These are phyloP conservation scores for Hypothenemus hampei DNA, from an alignment of 1,140 invertebrate species.

Conservation along the genomic window DNA sequence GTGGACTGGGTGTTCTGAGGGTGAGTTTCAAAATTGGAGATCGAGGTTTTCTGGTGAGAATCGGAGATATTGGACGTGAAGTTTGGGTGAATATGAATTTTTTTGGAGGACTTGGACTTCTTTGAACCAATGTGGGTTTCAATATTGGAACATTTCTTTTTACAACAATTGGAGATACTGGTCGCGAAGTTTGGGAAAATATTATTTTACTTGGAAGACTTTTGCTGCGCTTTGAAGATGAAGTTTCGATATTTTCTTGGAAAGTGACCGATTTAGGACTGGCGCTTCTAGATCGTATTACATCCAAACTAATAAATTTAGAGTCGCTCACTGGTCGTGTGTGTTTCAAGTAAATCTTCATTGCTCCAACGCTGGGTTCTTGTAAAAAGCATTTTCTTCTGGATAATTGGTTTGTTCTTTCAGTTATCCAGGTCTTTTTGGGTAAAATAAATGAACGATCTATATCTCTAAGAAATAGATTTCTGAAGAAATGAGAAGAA, in stretches of 20 bases:
- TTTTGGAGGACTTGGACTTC: constrained; percentile 47
- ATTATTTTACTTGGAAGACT: constrained; percentile 39
- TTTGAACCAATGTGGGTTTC: constrained; percentile 34
- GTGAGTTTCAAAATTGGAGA: constrained; percentile 30
- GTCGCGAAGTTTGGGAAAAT: constrained; percentile 35
- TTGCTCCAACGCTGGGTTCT: constrained; percentile 54
- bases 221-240: constrained; percentile 48
- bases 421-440: constrained; percentile 53
- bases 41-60: constrained; percentile 30
- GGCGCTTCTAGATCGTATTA: constrained; percentile 38
- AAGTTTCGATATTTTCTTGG: constrained; percentile 25
- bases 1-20: constrained; percentile 24
- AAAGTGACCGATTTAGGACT: constrained; percentile 40
- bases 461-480: constrained; percentile 57
- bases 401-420: constrained; percentile 61
- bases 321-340: constrained; percentile 68
- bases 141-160: constrained; percentile 21
- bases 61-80: constrained; percentile 34
- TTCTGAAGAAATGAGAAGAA: constrained; percentile 64
- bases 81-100: constrained; percentile 34
- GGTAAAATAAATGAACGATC: constrained; percentile 37
- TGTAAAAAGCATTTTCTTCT: constrained; percentile 46
- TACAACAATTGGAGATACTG: constrained; percentile 34
- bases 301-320: constrained; percentile 62
- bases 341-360: constrained; percentile 59